phyloP scores from a whole-genome alignment of 2,888 invertebrate genomes.

The Andrena fulva region DNA sequence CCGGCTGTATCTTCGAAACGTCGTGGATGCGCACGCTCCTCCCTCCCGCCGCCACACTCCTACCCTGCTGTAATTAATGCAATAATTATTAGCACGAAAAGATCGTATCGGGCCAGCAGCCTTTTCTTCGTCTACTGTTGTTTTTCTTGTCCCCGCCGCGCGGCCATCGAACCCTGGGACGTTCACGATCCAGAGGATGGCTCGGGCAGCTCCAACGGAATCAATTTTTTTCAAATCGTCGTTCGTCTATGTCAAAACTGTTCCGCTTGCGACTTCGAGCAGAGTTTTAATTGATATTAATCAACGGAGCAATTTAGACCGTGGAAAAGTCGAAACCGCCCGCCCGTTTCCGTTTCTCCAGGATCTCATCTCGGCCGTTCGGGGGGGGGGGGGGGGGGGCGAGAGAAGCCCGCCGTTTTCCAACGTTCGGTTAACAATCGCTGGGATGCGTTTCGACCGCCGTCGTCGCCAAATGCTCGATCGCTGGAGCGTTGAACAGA shows the following conservation, averaged over 20 bases:
- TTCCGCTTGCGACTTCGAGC: neutral
- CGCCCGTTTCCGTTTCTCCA: neutral
- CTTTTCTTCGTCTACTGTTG: constrained; percentile 75
- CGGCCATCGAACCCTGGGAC: constrained; percentile 71
- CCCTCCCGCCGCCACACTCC: constrained; percentile 15
- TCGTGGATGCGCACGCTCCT: constrained; percentile 62
- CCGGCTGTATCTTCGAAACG: constrained; percentile 59
- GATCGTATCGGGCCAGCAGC: constrained; percentile 76
- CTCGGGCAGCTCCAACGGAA: constrained; percentile 24
- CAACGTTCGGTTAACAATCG: neutral
- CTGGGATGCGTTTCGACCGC: neutral
- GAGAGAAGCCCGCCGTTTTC: too few species aligned
- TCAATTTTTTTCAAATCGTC: constrained; percentile 3
- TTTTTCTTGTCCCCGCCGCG: constrained; percentile 73
- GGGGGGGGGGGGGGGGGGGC: too few species aligned
- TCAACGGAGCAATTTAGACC: neutral
- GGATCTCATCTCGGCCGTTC: neutral
- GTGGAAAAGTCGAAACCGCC: neutral
- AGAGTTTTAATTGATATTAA: neutral
- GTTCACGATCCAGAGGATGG: constrained; percentile 39
- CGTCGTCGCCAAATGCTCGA: constrained; percentile 23
- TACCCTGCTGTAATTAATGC: constrained; percentile 76
- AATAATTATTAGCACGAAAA: constrained; percentile 82
- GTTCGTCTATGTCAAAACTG: constrained; percentile 6
- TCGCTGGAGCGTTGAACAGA: constrained; percentile 26